Evolutionary conservation across 2,888 invertebrate species (phyloP), one percentile per base, ranked within the genome.

Genomic region (Platycheirus rosarum): DNA sequence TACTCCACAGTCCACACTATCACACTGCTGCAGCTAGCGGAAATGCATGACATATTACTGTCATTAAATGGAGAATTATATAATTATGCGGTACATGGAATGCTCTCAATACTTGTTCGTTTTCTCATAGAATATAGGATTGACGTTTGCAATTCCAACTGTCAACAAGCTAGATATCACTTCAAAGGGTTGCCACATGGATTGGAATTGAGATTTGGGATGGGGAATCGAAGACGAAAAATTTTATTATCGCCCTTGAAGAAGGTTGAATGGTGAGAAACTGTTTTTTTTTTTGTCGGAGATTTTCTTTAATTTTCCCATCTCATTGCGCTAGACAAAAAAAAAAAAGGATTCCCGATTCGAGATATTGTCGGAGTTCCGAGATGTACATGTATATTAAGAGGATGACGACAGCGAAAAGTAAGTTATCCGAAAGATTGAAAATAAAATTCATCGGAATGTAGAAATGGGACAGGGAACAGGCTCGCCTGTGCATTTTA

Each of bases 31-130:
- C 63, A 69, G 66, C 76, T 85, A 85, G 75, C 84, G 76, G 84
- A 84, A 84, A 85, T 85, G 79, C 84, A 85, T 85, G 84, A 79
- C 79, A 75, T 71, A 84, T 76, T 77, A 73, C 84, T 76, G 84
- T 76, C 78, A 85, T 84, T 85, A 85, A 85, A 84, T 80, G 68
- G 74, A 78, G 75, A 84, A 79, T 84, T 84, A 84, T 75, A 84
- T 84, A 84, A 79, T 75, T 79, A 84, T 71, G 78, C 84, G 55
- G 71, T 84, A 70, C 80, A 68, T 63, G 82, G 82, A 82, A 82
- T 82, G 82, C 57, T 82, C 82, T 82, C 57, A 46, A 82, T 57
- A 23, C 73, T 35, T 63, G 69, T 49, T 48, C 68, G 76, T 73
- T 82, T 80, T 82, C 76, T 76, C 71, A 73, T 68, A 63, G 60